Conservation (phyloP, 2,113 vertebrate species). For the Alligator sinensis region DNA sequence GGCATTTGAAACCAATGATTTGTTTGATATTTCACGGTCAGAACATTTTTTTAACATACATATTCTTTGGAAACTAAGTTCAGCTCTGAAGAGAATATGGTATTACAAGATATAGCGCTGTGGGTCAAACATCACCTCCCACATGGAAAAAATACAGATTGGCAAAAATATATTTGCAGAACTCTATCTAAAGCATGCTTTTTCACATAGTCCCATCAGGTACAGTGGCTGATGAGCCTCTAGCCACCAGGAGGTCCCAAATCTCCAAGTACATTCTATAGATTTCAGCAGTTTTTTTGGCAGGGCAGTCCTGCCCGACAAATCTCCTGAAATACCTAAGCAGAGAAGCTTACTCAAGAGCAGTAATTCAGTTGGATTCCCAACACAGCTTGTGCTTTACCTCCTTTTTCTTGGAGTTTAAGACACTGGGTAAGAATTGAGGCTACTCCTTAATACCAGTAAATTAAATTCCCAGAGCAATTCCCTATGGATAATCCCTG, state of each 20-base stretch:
- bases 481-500: neutral
- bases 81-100: neutral
- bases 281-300: neutral
- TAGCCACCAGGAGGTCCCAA: slow-evolving; percentile 8
- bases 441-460: neutral
- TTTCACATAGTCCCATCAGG: neutral
- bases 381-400: neutral
- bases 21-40: neutral
- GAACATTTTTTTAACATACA: neutral
- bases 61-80: neutral
- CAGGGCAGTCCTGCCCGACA: accelerated
- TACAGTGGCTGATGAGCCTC: slow-evolving; percentile 6
- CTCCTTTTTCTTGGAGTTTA: neutral
- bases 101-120: neutral
- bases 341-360: neutral
- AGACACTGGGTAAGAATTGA: neutral
- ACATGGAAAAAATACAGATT: neutral
- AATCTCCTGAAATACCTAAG: neutral
- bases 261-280: neutral
- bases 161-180: neutral
- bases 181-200: neutral
- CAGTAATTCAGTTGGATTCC: neutral
- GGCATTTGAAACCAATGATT: neutral
- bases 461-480: neutral
- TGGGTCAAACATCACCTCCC: neutral